Evolutionary conservation across 2,113 vertebrate genomes (phyloP).

Genomic region (Bujurquina vittata): DNA sequence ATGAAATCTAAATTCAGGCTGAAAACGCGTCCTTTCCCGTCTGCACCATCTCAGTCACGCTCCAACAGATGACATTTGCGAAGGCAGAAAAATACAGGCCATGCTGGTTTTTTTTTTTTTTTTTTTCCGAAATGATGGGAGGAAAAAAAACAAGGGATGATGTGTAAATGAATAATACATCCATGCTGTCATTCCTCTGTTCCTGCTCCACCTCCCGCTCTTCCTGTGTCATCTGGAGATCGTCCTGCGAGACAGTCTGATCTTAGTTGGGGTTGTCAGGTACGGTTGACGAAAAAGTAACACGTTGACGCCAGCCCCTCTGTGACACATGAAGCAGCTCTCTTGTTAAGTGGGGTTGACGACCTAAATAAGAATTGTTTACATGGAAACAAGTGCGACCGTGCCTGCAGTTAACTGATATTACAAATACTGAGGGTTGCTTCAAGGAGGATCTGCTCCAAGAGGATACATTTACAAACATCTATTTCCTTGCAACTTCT

Average conservation of each 20-base stretch:
- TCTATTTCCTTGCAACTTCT: not conserved
- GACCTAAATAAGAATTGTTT: constrained; percentile 63
- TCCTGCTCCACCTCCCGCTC: constrained; percentile 52
- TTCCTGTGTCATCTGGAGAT: constrained; percentile 47
- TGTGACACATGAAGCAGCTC: constrained; percentile 38
- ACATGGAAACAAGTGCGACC: constrained; percentile 48
- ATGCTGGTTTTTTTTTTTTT: not conserved
- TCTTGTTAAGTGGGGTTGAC: constrained; percentile 51
- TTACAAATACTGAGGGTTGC: not conserved
- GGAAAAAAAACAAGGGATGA: constrained; percentile 61
- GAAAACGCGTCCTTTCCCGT: constrained; percentile 41
- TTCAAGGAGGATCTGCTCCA: constrained; percentile 10
- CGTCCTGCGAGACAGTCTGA: constrained; percentile 58
- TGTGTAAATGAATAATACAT: constrained; percentile 79
- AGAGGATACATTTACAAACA: not conserved
- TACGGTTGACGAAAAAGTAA: constrained; percentile 57
- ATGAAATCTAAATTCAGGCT: constrained; percentile 48
- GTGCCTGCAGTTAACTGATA: not conserved
- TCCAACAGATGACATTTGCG: constrained; percentile 66
- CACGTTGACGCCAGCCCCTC: constrained; percentile 37
- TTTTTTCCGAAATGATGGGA: constrained; percentile 52
- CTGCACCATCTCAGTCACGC: constrained; percentile 42
- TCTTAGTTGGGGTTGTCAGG: constrained; percentile 69
- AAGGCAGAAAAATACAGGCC: constrained; percentile 49
- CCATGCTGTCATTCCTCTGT: constrained; percentile 67